These are phyloP conservation scores for Phasia obesa DNA, from an alignment of 2,888 invertebrate genomes.

Conservation along the genomic window DNA sequence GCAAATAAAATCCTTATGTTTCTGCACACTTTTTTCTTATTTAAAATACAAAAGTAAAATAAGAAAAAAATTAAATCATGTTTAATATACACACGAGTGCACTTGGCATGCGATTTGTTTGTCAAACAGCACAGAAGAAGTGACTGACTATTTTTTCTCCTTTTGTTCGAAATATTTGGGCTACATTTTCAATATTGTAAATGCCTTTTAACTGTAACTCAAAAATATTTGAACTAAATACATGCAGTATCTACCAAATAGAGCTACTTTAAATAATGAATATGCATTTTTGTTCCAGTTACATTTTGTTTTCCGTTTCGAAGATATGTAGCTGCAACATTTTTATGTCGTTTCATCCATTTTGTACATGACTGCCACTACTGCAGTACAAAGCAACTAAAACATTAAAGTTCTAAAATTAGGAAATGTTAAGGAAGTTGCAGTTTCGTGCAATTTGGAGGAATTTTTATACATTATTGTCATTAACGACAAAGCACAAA, in stretches of 20 bases:
- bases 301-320: conserved; percentile 35
- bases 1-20: conserved; percentile 10
- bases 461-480: conserved; percentile 8
- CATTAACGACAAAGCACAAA: neutral
- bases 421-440: conserved; percentile 34
- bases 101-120: conserved; percentile 69
- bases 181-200: conserved; percentile 56
- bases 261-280: conserved; percentile 59
- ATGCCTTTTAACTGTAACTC: conserved; percentile 48
- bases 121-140: conserved; percentile 56
- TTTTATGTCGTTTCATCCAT: conserved; percentile 18
- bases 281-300: conserved; percentile 48
- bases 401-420: conserved; percentile 24
- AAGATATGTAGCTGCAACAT: conserved; percentile 20
- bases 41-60: conserved; percentile 2
- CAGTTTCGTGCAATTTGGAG: conserved; percentile 14
- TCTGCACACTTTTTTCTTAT: neutral
- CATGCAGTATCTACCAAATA: conserved; percentile 26
- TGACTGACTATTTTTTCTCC: conserved; percentile 1
- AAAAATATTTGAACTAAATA: conserved; percentile 52
- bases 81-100: conserved; percentile 61
- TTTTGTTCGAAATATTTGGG: conserved; percentile 46
- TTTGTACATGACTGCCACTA: conserved; percentile 41
- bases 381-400: conserved; percentile 26
- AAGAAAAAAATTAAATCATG: conserved; percentile 52